Conservation (phyloP, 2,888 invertebrate species). For the Rhogogaster chlorosoma region DNA sequence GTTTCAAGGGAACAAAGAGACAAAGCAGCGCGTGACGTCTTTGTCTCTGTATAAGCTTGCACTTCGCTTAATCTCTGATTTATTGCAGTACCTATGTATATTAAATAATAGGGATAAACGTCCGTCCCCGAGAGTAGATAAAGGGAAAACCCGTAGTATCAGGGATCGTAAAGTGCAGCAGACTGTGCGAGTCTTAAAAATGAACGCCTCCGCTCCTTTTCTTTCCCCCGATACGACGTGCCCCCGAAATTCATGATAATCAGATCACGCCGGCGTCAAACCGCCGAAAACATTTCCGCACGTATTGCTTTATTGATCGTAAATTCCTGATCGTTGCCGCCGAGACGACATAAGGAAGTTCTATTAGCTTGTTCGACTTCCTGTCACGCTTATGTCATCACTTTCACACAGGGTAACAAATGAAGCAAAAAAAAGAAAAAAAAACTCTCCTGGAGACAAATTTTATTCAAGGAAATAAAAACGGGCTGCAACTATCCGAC, state of each 20-base stretch:
- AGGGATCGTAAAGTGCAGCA: conserved; percentile 32
- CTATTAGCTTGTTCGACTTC: conserved; percentile 25
- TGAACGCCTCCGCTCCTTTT: conserved; percentile 14
- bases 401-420: background rate
- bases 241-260: conserved; percentile 59
- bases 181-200: conserved; percentile 42
- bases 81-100: conserved; percentile 2
- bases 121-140: background rate
- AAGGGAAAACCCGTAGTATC: background rate
- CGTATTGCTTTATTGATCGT: conserved; percentile 41
- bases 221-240: background rate
- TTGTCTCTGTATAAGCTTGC: background rate
- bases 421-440: background rate
- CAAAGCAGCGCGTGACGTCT: conserved; percentile 3
- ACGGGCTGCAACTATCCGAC: background rate
- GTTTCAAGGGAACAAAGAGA: conserved; percentile 29
- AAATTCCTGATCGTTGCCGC: conserved; percentile 50
- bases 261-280: conserved; percentile 56
- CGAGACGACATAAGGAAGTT: conserved; percentile 21
- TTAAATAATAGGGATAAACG: conserved; percentile 34
- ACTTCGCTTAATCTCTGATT: background rate
- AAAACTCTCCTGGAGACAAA: background rate
- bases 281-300: conserved; percentile 52
- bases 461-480: background rate
- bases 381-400: conserved; percentile 7